Evolutionary conservation across 2,113 vertebrate genomes (phyloP).

Genomic region (Odocoileus hemionus): DNA sequence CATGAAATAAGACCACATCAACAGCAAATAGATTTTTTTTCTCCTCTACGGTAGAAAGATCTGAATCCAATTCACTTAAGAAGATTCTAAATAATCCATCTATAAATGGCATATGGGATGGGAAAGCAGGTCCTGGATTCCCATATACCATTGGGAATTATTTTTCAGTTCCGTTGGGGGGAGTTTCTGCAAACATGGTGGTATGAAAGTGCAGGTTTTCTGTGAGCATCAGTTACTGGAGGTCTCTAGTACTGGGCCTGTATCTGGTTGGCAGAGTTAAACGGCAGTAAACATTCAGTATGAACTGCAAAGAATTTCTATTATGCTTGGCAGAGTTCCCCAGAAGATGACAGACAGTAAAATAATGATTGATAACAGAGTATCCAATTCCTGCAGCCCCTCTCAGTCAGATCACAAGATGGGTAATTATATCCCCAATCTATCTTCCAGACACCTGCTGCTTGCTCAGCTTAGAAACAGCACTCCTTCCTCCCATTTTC

Average conservation of each 20-base stretch:
- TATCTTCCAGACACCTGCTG: background rate
- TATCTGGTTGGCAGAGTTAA: background rate
- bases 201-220: constrained; percentile 6
- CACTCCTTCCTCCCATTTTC: background rate
- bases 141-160: background rate
- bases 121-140: background rate
- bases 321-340: constrained; percentile 13
- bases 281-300: constrained; percentile 15
- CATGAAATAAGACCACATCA: background rate
- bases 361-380: background rate
- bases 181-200: background rate
- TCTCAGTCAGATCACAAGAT: background rate
- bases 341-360: background rate
- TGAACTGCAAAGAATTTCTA: constrained; percentile 3
- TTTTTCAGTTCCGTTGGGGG: background rate
- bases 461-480: background rate
- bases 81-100: background rate
- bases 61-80: background rate
- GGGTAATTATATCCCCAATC: background rate
- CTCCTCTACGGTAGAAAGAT: background rate
- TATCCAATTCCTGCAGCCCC: background rate
- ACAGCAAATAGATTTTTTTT: background rate
- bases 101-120: background rate
- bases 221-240: background rate
- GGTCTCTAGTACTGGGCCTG: background rate